Evolutionary conservation across 1,140 invertebrate species (phyloP), one percentile per base, ranked within the genome.

Genomic region (Mylabris phalerata): DNA sequence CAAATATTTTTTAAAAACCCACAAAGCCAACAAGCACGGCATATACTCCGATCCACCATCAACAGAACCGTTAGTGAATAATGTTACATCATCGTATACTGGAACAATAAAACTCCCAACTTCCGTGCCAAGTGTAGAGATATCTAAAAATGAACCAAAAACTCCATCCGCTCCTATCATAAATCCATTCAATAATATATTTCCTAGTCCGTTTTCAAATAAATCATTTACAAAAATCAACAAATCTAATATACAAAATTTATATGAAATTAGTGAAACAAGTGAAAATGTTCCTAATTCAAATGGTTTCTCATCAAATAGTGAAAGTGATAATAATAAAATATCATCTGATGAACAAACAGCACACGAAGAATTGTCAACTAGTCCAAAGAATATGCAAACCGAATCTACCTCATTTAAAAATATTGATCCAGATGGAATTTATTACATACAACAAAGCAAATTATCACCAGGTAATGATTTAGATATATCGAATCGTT

Each of bases 1-100:
- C 80, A 99, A 99, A 75, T 99, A 99, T 76, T 99, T 99, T 74
- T 79, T 99, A 3, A 98, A 98, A 76, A 98, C 95, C 26, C 93
- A 96, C 78, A 93, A 93, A 73, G 92, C 92, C 2, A 96, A 96
- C 73, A 95, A 95, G 67, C 93, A 96, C 69, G 92, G 92, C 7
- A 93, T 95, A 51, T 91, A 90, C 63, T 82, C 82, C 32, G 84
- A 86, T 41, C 78, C 77, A 2, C 81, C 81, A 7, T 73, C 74
- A 40, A 60, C 69, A n/a, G 72, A 75, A 48, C 64, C 55, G 42
- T 66, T 43, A 49, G 64, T 61, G 50, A 64, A 62, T 42, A 11
- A n/a, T 42, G 11, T n/a, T 42, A 42, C 11, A 42, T 11, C 41
- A 42, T 65, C 68, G 4, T 67, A 61, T 45, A 58, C 60, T 43